Evolutionary conservation across 2,888 invertebrate species (phyloP), one percentile per base, ranked within the genome.

Genomic region (Meganola albula): DNA sequence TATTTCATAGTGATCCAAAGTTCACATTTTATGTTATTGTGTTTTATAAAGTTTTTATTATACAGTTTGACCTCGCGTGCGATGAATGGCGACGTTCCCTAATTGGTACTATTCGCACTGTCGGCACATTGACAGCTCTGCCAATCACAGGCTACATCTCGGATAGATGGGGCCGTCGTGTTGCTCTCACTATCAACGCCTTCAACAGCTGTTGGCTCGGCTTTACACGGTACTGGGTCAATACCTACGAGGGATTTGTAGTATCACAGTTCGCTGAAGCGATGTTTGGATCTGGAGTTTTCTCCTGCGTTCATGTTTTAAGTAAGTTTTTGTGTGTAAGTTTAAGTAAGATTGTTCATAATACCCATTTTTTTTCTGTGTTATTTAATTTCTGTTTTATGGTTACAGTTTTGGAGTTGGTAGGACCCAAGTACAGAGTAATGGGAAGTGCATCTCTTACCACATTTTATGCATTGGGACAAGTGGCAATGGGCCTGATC

Each of bases 391-490:
- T 30, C 16, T 28, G 8, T 31, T 36, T 23, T 54, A 63, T n/a
- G n/a, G n/a, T n/a, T n/a, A n/a, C 62, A 92, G 92, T 89, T 24
- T 86, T 93, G 36, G 94, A 95, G 67, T 71, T 93, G 49, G 92
- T 93, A 2, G 93, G 92, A 0, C 92, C 92, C 1, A 89, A 89
- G 28, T 89, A 89, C 37, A 87, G 94, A 21, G 92, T 93, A 1
- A 57, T 93, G 9, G 90, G 90, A 2, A 90, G 92, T 34, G 90
- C 91, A 2, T 74, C 90, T n/a, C 84, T 90, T 7, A 88, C 90
- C 4, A 88, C 90, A 5, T 90, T 91, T 72, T 94, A 91, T 54
- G 90, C 93, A 0, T 49, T 90, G 7, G 93, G 93, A 0, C 92
- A 92, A 73, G 87, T 91, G 12, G 44, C 90, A 0, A 69, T 92